Evolutionary conservation across 2,888 invertebrate genomes (phyloP).

Genomic region (Acanthococcus lagerstroemiae): DNA sequence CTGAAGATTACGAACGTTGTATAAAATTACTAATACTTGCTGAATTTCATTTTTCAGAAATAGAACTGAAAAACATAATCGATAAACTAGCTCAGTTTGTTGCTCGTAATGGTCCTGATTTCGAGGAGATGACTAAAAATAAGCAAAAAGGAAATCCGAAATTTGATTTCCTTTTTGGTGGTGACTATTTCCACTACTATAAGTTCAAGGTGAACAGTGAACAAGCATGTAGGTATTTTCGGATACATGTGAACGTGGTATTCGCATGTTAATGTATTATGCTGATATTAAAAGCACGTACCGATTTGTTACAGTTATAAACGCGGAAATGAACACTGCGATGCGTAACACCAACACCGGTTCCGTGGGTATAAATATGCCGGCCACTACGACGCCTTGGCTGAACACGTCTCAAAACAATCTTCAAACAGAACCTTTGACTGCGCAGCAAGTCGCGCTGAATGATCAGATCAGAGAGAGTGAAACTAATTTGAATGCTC

Average conservation of each 20-base stretch:
- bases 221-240: constrained; percentile 71
- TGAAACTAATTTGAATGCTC: constrained; percentile 89
- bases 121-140: constrained; percentile 97
- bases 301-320: constrained; percentile 10
- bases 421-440: constrained; percentile 36
- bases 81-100: constrained; percentile 98
- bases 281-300: too few relatives aligned
- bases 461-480: constrained; percentile 91
- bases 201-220: constrained; percentile 91
- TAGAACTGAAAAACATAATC: constrained; percentile 90
- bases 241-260: background rate
- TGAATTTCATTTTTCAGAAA: constrained; percentile 51
- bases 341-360: constrained; percentile 2
- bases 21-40: background rate
- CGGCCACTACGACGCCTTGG: constrained; percentile 37
- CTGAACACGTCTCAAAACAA: constrained; percentile 42
- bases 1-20: constrained; percentile 2
- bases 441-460: constrained; percentile 66
- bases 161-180: constrained; percentile 93
- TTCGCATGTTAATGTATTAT: too few relatives aligned
- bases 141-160: constrained; percentile 97
- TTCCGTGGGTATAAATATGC: constrained; percentile 27
- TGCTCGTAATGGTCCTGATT: constrained; percentile 97
- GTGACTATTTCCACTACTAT: constrained; percentile 91
- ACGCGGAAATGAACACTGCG: constrained; percentile 16